Base-by-base conservation (phyloP, 2,888 invertebrate species). In the Drosophila yooni region DNA sequence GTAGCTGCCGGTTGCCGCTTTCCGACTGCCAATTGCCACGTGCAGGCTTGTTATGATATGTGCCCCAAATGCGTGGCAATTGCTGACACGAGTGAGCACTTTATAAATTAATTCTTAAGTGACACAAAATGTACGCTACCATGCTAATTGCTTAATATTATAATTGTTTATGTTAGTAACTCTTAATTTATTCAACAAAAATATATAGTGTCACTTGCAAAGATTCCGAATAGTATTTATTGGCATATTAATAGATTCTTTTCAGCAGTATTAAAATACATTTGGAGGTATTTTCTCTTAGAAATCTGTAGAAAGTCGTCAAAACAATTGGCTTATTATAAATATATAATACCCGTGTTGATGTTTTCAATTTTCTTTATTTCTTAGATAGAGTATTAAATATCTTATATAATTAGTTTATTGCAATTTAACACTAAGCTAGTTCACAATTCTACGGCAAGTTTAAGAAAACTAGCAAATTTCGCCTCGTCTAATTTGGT, bases 41-140 rank as follows among this genome's bases (percentile, higher is more conserved):
- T 80, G 85, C 70, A 43, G 63, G 40, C 54, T 80, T 89, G 85
- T 85, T 89, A 76, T 89, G 85, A 85, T 89, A 85, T 61, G 43
- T 65, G 57, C 27, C 56, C 52, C 73, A 70, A 75, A 70, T 68
- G 79, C 48, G 54, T 21, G n/a, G 54, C 66, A 83, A 82, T 82
- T 69, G 60, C 62, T 66, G 78, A 57, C 88, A 82, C 86, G 70
- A 71, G 77, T 31, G 18, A 40, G 27, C 58, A 62, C 73, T 77
- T 52, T 1, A 57, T 67, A 59, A 54, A 50, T 36, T 56, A 40
- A 29, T 25, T 29, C 29, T 27, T 25, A 60, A 57, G 25, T 46
- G 34, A 50, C 18, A 63, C 31, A n/a, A 54, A 60, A 38, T 50
- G 21, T 11, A 33, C 31, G 8, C 36, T 29, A 40, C n/a, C 61